Conservation (phyloP, 1,140 invertebrate species). For the Drosophila sp. region DNA sequence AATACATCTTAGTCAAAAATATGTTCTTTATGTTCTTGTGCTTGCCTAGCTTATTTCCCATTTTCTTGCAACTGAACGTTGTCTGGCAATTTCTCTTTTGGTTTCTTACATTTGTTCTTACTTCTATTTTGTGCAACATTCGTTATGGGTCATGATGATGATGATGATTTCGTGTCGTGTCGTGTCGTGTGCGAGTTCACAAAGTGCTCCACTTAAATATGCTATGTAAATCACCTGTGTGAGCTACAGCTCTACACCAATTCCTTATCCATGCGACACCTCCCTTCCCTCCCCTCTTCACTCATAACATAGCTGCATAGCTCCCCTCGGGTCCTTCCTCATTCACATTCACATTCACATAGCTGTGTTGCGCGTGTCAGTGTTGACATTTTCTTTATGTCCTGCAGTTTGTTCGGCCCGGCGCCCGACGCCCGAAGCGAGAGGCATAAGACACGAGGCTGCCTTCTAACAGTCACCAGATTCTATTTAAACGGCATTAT, state of each 20-base stretch:
- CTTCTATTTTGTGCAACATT: slow-evolving; percentile 60
- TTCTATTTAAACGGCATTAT: slow-evolving; percentile 82
- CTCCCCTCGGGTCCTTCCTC: background rate
- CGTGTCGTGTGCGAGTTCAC: slow-evolving; percentile 56
- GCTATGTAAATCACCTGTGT: slow-evolving; percentile 81
- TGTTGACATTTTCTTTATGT: slow-evolving; percentile 77
- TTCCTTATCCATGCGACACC: slow-evolving; percentile 25
- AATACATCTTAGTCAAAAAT: slow-evolving; percentile 81
- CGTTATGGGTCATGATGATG: slow-evolving; percentile 58
- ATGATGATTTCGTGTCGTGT: too few species aligned
- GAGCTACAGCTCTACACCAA: slow-evolving; percentile 49
- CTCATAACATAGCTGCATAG: background rate
- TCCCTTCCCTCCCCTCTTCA: too few species aligned
- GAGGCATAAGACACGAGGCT: too few species aligned
- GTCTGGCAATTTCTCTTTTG: slow-evolving; percentile 3
- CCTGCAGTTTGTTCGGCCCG: slow-evolving; percentile 68
- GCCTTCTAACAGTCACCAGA: slow-evolving; percentile 49
- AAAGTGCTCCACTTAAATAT: slow-evolving; percentile 83
- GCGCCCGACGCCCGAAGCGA: too few species aligned
- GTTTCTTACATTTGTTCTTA: slow-evolving; percentile 24
- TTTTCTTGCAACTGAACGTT: slow-evolving; percentile 6
- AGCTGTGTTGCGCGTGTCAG: slow-evolving; percentile 46
- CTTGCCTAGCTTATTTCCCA: slow-evolving; percentile 50
- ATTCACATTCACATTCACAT: too few species aligned
- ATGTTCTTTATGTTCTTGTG: slow-evolving; percentile 60